Evolutionary conservation across 2,113 vertebrate species (phyloP), one percentile per base, ranked within the genome.

Genomic region (Grus americana): DNA sequence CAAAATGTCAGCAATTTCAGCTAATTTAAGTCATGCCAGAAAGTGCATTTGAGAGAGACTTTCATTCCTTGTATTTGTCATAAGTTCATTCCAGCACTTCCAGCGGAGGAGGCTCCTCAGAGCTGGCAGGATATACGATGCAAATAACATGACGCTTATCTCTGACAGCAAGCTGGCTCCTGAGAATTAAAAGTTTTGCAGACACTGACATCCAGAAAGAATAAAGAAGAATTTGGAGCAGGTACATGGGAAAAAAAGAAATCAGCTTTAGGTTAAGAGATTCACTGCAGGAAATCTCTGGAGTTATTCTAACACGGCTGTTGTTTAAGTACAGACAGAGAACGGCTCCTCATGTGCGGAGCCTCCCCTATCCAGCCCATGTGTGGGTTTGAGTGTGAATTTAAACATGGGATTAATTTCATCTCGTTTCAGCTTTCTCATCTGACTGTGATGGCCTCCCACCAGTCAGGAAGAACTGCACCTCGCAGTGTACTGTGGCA

Each of bases 1-100:
- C 95, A 88, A 90, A 93, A 79, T 47, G 92, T 82, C 96, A 97
- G 93, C 97, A 95, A 92, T 80, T 96, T 54, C 84, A 88, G 87
- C 78, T 93, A 73, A 92, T 92, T 97, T 90, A 91, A 97, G 62
- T 78, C 34, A 36, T 50, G 94, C 57, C 92, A 91, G 79, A 24
- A 92, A 72, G 79, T 8, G 65, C 87, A 59, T 70, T 73, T 82
- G 10, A 71, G 12, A 66, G 81, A 85, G 86, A 92, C 67, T 93
- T 94, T 97, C 96, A 96, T 44, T 58, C 86, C 65, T 8, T 17
- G 34, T 81, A 63, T 95, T 82, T 95, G 89, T 94, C 86, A 80
- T 40, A 34, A 50, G 57, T 54, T 90, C 91, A 84, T 49, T n/a
- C 47, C 75, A 34, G 78, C 94, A 38, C 80, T 91, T 57, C 29